Base-by-base conservation (phyloP, 2,113 vertebrate genomes). In the Sapajus apella region DNA sequence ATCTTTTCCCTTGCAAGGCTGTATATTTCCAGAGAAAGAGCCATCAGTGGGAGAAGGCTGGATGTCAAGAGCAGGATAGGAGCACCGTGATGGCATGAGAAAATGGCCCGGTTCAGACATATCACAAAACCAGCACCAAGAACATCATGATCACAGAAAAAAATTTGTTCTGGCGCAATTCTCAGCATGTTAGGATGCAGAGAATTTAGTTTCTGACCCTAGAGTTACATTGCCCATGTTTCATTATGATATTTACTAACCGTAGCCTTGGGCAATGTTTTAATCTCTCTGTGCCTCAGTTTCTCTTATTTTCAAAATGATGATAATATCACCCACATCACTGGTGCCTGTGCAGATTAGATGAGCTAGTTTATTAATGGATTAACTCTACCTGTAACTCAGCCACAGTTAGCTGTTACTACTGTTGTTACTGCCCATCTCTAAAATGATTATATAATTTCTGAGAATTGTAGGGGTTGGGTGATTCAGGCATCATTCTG, bases 11-110 rank as follows among this genome's bases (percentile, higher is more conserved):
- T 56, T n/a, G 52, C 64, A 43, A 68, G 37, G 55, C 88, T 47
- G 88, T 88, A 61, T n/a, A 66, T 92, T 94, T 96, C 93, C 91
- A 90, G 75, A 82, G 88, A 61, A 30, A 52, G 91, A 92, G 88
- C 80, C 37, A 8, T 77, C 80, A 30, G 2, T 2, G 3, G 45
- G 56, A 80, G 87, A 81, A 77, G 66, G n/a, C 0, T 55, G 35
- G 35, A 45, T 47, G 84, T 82, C 45, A 37, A 27, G 32, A 18
- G 80, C 43, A 45, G 64, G 23, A 11, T 17, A 43, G 47, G 45
- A 72, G 52, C 68, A 80, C 47, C 37, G 58, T 25, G 35, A 30
- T n/a, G 3, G 25, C 43, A 32, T 2, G 35, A 58, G 64, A 82
- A 47, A 91, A 32, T 1, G 9, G 37, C 43, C 64, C 5, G 1